Evolutionary conservation across 2,888 invertebrate genomes (phyloP).

Genomic region (Platerodrilus igneus): DNA sequence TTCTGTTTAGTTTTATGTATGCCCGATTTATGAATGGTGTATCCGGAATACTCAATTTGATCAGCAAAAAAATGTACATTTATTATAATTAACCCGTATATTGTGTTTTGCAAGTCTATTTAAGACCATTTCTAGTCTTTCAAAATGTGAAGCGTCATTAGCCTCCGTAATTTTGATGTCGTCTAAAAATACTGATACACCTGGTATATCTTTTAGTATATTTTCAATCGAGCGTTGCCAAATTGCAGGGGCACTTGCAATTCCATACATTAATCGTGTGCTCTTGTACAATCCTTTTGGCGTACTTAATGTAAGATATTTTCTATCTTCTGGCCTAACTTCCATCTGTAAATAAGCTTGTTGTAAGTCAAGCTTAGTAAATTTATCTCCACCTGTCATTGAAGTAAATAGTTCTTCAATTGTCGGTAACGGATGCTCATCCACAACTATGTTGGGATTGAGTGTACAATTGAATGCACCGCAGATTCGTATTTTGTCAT

Average conservation of each 20-base stretch:
- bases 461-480: neutral
- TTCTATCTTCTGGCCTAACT: slow-evolving; percentile 1
- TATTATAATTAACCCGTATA: neutral
- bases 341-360: slow-evolving; percentile 7
- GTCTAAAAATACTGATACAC: slow-evolving; percentile 2
- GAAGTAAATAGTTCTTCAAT: neutral
- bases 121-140: neutral
- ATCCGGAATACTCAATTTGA: slow-evolving; percentile 10
- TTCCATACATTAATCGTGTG: slow-evolving; percentile 3
- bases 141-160: neutral
- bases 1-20: too few species aligned
- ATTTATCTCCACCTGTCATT: slow-evolving; percentile 2
- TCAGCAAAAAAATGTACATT: neutral
- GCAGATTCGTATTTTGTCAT: slow-evolving; percentile 1
- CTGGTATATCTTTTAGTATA: slow-evolving; percentile 3
- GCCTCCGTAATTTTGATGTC: slow-evolving; percentile 5
- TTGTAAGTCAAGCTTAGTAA: slow-evolving; percentile 4
- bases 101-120: slow-evolving; percentile 2
- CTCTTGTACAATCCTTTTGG: slow-evolving; percentile 3
- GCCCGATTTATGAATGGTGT: too few species aligned
- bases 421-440: slow-evolving; percentile 7
- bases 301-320: slow-evolving; percentile 6
- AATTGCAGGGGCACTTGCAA: neutral
- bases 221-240: slow-evolving; percentile 7
- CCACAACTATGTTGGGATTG: neutral